phyloP scores from a whole-genome alignment of 2,113 vertebrate genomes.

The Platysternon megacephalum region DNA sequence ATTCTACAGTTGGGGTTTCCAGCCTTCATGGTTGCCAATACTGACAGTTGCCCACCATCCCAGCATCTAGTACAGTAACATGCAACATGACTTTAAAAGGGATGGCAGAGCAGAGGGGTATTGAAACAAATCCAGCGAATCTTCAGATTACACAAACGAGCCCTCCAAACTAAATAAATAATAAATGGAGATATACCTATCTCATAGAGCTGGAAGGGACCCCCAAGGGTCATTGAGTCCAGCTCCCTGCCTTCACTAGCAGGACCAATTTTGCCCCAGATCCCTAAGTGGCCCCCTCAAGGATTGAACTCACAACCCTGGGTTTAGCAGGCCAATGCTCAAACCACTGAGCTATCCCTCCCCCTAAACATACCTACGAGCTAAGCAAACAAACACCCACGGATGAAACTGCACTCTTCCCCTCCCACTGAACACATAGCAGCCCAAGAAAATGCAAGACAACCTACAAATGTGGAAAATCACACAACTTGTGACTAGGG shows the following conservation, averaged over 20 bases:
- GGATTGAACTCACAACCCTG: no score
- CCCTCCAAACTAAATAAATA: not conserved
- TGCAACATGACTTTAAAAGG: conserved; percentile 29
- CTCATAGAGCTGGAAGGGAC: no score
- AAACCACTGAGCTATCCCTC: no score
- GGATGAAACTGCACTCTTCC: conserved; percentile 30
- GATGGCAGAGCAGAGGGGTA: not conserved
- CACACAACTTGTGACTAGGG: not conserved
- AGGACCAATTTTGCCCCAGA: no score
- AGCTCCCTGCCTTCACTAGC: no score
- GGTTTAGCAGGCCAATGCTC: no score
- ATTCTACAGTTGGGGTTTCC: not conserved
- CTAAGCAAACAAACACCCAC: not conserved
- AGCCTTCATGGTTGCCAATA: not conserved
- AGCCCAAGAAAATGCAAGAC: not conserved
- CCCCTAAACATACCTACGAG: conserved; percentile 7
- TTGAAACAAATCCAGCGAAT: not conserved
- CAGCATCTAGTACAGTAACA: conserved; percentile 40
- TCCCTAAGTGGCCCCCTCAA: no score
- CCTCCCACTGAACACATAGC: not conserved
- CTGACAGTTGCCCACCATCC: not conserved
- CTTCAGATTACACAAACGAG: not conserved
- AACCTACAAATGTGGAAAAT: not conserved
- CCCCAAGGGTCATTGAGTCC: no score
- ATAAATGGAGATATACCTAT: no score